A percentile compares a stretch with the other conserved stretches of the same genome.
phyloP scores from a whole-genome alignment of 2,888 invertebrate species.

The Eutolmus rufibarbis region DNA sequence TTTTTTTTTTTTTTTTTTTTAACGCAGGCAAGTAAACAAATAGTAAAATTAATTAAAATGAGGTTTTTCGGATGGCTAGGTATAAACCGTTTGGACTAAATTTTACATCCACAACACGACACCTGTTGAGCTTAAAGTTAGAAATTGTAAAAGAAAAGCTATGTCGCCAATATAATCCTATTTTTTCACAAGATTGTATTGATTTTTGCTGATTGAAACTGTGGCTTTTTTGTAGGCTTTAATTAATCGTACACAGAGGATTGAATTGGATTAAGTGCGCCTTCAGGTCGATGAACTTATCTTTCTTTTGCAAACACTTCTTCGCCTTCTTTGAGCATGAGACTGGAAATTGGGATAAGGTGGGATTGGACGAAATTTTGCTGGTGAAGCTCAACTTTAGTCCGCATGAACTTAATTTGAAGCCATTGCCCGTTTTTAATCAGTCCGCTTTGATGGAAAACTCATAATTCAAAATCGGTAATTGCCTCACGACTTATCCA shows the following conservation, averaged over 20 bases:
- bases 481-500: not conserved
- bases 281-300: not conserved
- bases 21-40: not conserved
- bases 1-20: not conserved
- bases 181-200: not conserved
- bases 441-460: not conserved
- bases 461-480: slow-evolving; percentile 14
- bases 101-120: not conserved
- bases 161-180: not conserved
- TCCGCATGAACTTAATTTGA: not conserved
- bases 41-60: not conserved
- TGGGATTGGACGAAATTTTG: not conserved
- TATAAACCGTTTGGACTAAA: not conserved
- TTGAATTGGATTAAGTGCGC: not conserved
- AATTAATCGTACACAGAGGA: not conserved
- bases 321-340: not conserved
- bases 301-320: not conserved
- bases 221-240: not conserved
- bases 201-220: not conserved
- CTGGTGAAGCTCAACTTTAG: not conserved
- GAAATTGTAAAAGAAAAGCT: not conserved
- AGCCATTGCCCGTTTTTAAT: not conserved
- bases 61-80: not conserved
- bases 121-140: not conserved
- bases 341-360: not conserved